phyloP scores from a whole-genome alignment of 2,888 invertebrate genomes.

The Octonoba sinensis region DNA sequence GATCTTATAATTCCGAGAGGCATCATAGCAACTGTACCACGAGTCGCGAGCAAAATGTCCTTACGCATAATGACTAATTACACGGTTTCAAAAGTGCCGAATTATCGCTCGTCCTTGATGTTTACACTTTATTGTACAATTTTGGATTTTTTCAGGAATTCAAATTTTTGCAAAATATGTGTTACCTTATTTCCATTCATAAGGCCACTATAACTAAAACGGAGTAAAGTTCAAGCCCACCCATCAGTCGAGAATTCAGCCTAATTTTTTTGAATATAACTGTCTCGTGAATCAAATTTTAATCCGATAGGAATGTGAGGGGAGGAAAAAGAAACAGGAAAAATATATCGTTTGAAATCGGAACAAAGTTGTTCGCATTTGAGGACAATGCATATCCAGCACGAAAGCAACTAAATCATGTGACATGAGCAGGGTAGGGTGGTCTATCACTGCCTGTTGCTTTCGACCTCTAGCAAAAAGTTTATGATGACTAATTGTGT shows the following conservation, averaged over 20 bases:
- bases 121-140: no score
- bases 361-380: conserved; percentile 44
- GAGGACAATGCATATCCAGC: conserved; percentile 39
- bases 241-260: conserved; percentile 31
- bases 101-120: no score
- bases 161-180: no score
- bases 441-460: no score
- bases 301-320: conserved; percentile 26
- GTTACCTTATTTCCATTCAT: conserved; percentile 19
- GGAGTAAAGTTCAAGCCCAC: conserved; percentile 50
- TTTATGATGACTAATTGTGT: conserved; percentile 23
- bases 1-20: no score
- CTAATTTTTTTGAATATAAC: conserved; percentile 44
- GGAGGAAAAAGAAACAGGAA: conserved; percentile 21
- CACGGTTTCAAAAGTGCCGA: no score
- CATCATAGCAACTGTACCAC: no score
- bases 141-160: no score
- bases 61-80: no score
- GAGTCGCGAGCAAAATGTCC: no score
- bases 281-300: conserved; percentile 54
- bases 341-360: conserved; percentile 13
- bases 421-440: conserved; percentile 1
- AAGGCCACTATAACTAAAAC: conserved; percentile 45
- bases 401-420: conserved; percentile 53
- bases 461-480: no score